Percentiles rank a stretch among this genome's conserved stretches.
These are phyloP conservation scores for Melanitta fusca DNA, from an alignment of 2,797 vertebrate species.

Conservation along the genomic window DNA sequence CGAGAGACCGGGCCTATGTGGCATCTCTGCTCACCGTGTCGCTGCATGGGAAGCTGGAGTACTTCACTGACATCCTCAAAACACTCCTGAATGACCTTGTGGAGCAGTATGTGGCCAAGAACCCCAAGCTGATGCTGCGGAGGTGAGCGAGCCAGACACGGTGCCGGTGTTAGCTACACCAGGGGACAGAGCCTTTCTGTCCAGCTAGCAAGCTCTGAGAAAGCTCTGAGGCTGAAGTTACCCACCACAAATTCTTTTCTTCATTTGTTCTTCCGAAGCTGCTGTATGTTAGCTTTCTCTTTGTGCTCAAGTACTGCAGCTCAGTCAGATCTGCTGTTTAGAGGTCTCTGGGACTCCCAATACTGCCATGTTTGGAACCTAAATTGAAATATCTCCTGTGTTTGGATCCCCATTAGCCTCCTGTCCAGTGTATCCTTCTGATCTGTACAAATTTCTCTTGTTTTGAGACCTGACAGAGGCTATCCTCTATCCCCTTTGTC, in stretches of 20 bases:
- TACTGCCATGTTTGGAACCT: not conserved
- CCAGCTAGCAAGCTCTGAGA: not conserved
- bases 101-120: slow-evolving; percentile 97
- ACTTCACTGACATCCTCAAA: slow-evolving; percentile 98
- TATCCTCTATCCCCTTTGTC: not conserved
- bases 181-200: not conserved
- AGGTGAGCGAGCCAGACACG: slow-evolving; percentile 78
- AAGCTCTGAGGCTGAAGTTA: not conserved
- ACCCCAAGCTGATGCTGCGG: slow-evolving; percentile 97
- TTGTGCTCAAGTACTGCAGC: not conserved
- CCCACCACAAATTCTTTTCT: not conserved
- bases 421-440: not conserved
- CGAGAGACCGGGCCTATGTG: slow-evolving; percentile 94
- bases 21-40: slow-evolving; percentile 95
- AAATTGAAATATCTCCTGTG: not conserved
- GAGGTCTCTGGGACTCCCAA: not conserved
- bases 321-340: not conserved
- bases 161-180: not conserved
- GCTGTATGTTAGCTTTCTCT: not conserved
- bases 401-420: not conserved
- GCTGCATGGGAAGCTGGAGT: slow-evolving; percentile 95
- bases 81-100: slow-evolving; percentile 95
- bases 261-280: not conserved
- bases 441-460: not conserved
- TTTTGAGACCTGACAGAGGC: not conserved